Percentiles rank a stretch among this genome's conserved stretches.
These are phyloP conservation scores for Cephus rjabovi DNA, from an alignment of 2,888 invertebrate genomes.

Conservation along the genomic window DNA sequence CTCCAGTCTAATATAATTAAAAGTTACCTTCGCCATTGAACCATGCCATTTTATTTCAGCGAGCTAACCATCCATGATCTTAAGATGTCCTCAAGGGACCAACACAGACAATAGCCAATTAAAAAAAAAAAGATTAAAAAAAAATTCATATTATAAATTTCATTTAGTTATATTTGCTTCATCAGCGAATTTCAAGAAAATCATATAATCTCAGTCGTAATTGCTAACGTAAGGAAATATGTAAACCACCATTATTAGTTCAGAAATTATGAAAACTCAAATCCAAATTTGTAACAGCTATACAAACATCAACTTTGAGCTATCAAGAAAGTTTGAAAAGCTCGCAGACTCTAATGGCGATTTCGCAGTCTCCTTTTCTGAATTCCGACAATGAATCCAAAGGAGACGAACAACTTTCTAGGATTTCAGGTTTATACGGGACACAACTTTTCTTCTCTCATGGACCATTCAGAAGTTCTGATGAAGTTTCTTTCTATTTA, in stretches of 20 bases:
- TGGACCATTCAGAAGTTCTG: neutral
- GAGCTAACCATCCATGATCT: neutral
- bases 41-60: neutral
- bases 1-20: slow-evolving; percentile 46
- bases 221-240: neutral
- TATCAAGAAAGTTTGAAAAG: neutral
- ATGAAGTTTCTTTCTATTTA: neutral
- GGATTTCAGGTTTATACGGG: neutral
- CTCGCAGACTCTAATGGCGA: neutral
- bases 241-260: neutral
- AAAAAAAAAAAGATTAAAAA: neutral
- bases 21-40: slow-evolving; percentile 28
- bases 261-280: neutral
- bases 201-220: neutral
- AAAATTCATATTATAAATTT: neutral
- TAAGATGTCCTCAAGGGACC: neutral
- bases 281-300: neutral
- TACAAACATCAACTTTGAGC: neutral
- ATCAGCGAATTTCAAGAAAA: too few species aligned
- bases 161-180: neutral
- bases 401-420: neutral
- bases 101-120: neutral
- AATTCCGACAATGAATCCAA: neutral
- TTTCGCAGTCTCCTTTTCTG: neutral
- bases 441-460: neutral